These are phyloP conservation scores for Spatula clypeata DNA, from an alignment of 2,797 vertebrate species.

Conservation along the genomic window DNA sequence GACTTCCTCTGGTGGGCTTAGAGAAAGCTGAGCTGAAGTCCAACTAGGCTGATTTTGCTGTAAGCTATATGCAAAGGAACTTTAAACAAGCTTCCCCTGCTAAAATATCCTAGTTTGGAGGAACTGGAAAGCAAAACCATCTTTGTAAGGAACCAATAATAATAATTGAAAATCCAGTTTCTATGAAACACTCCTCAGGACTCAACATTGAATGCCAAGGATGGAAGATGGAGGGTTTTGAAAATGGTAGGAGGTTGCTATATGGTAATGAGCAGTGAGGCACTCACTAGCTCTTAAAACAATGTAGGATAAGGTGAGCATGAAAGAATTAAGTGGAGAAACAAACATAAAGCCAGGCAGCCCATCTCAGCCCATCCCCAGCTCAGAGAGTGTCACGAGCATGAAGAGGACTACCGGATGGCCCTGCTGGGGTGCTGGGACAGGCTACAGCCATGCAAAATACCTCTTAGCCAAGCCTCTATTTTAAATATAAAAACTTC, in stretches of 20 bases:
- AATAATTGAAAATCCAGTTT: not conserved
- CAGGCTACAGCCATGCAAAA: not conserved
- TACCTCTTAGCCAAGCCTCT: not conserved
- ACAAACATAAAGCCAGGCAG: not conserved
- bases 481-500: not conserved
- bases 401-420: not conserved
- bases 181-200: not conserved
- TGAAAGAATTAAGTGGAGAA: not conserved
- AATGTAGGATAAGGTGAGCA: not conserved
- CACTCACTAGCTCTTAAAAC: not conserved
- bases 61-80: conserved; percentile 25
- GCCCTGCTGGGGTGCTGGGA: not conserved
- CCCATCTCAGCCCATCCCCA: accelerated
- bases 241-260: not conserved
- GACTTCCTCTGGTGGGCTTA: not conserved
- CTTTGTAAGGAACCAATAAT: not conserved
- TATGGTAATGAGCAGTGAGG: not conserved
- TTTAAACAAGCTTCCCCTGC: conserved; percentile 42
- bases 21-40: not conserved
- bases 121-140: conserved; percentile 10
- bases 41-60: not conserved
- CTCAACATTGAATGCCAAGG: not conserved
- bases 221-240: not conserved
- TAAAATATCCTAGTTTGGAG: conserved; percentile 7
- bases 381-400: accelerated